Conservation (phyloP, 2,888 invertebrate species). For the Therioaphis trifolii region DNA sequence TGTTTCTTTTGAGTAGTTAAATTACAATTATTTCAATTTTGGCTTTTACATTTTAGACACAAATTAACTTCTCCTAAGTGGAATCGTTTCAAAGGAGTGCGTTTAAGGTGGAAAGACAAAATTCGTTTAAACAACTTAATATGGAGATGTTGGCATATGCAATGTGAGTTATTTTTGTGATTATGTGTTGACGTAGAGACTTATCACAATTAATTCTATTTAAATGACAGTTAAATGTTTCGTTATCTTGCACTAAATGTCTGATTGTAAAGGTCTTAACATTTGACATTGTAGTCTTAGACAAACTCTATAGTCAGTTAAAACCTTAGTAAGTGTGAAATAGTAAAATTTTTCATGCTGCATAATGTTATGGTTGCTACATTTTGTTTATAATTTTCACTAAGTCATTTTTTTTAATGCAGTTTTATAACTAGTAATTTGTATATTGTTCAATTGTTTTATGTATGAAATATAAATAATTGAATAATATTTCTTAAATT, state of each 20-base stretch:
- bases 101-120: constrained; percentile 97
- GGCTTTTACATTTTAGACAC: constrained; percentile 78
- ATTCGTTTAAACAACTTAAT: constrained; percentile 99
- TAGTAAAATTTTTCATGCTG: constrained; percentile 29
- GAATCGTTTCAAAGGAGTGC: constrained; percentile 99
- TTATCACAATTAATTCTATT: constrained; percentile 55
- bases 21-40: constrained; percentile 32
- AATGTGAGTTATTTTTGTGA: constrained; percentile 76
- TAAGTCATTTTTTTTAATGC: not conserved
- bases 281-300: constrained; percentile 53
- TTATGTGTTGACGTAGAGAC: constrained; percentile 65
- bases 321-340: constrained; percentile 42
- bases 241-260: constrained; percentile 42
- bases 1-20: not conserved
- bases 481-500: not conserved
- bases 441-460: no score
- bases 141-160: constrained; percentile 99
- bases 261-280: constrained; percentile 59
- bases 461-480: not conserved
- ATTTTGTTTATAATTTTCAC: constrained; percentile 11
- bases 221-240: constrained; percentile 55
- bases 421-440: not conserved
- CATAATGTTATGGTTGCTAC: constrained; percentile 1
- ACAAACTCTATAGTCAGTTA: constrained; percentile 37
- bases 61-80: constrained; percentile 99